These are phyloP conservation scores for Muschampia plurimacula DNA, from an alignment of 2,888 invertebrate genomes.

Conservation along the genomic window DNA sequence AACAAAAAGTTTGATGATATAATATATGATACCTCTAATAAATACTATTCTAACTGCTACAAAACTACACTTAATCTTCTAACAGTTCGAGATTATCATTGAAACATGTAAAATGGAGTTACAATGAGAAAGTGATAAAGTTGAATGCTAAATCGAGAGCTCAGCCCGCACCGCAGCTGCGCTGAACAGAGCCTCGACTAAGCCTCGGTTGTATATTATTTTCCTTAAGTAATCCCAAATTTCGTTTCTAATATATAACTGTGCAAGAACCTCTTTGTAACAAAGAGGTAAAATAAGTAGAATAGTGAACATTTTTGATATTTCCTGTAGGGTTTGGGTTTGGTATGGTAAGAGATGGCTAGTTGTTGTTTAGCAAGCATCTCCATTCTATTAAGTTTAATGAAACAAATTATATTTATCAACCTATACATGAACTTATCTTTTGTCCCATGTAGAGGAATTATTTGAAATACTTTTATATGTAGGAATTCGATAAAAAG, in stretches of 20 bases:
- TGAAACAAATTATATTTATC: too few relatives aligned
- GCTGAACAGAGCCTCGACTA: constrained; percentile 37
- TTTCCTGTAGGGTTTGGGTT: too few relatives aligned
- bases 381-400: too few relatives aligned
- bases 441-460: too few relatives aligned
- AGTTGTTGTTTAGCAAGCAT: too few relatives aligned
- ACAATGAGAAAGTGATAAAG: constrained; percentile 37
- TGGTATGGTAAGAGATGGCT: too few relatives aligned
- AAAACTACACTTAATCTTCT: constrained; percentile 21
- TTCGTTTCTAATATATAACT: constrained; percentile 6
- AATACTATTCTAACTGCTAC: background rate
- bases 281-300: background rate
- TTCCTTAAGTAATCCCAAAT: constrained; percentile 20
- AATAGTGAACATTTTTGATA: too few relatives aligned
- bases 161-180: constrained; percentile 68
- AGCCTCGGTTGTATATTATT: constrained; percentile 22
- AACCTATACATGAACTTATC: too few relatives aligned
- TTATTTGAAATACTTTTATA: too few relatives aligned
- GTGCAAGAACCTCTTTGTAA: background rate
- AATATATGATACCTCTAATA: background rate
- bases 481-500: too few relatives aligned
- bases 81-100: constrained; percentile 26
- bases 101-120: constrained; percentile 27
- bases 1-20: background rate
- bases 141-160: constrained; percentile 63